Evolutionary conservation across 2,888 invertebrate genomes (phyloP).

Genomic region (Augiades crinisus): DNA sequence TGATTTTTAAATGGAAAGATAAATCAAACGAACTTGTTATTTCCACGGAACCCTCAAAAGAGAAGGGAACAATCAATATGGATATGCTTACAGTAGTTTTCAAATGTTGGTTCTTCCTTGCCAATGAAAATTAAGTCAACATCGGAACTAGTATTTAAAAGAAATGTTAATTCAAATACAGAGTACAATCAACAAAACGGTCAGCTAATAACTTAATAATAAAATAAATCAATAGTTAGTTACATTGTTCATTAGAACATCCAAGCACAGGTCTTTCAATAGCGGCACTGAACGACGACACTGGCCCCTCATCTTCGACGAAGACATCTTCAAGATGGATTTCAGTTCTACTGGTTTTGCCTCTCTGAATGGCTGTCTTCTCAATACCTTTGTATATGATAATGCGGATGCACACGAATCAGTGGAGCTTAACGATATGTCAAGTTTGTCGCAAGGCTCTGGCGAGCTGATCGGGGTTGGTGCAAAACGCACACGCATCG

Average conservation of each 20-base stretch:
- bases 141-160: too few relatives aligned
- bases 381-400: constrained; percentile 26
- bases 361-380: constrained; percentile 41
- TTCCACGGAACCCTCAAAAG: too few relatives aligned
- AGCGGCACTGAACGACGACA: constrained; percentile 64
- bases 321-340: constrained; percentile 20
- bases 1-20: too few relatives aligned
- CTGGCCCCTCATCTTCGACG: neutral
- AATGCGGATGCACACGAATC: constrained; percentile 27
- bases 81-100: too few relatives aligned
- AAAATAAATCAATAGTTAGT: constrained; percentile 33
- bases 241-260: constrained; percentile 80
- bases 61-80: too few relatives aligned
- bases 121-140: too few relatives aligned
- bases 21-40: too few relatives aligned
- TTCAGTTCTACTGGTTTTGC: constrained; percentile 35
- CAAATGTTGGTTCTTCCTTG: too few relatives aligned
- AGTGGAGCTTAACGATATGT: constrained; percentile 33
- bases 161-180: too few relatives aligned
- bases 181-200: too few relatives aligned
- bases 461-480: constrained; percentile 59
- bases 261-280: constrained; percentile 79
- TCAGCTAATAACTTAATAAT: neutral
- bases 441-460: constrained; percentile 37
- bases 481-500: constrained; percentile 67